These are phyloP conservation scores for Anniella stebbinsi DNA, from an alignment of 2,797 vertebrate species.

Conservation along the genomic window DNA sequence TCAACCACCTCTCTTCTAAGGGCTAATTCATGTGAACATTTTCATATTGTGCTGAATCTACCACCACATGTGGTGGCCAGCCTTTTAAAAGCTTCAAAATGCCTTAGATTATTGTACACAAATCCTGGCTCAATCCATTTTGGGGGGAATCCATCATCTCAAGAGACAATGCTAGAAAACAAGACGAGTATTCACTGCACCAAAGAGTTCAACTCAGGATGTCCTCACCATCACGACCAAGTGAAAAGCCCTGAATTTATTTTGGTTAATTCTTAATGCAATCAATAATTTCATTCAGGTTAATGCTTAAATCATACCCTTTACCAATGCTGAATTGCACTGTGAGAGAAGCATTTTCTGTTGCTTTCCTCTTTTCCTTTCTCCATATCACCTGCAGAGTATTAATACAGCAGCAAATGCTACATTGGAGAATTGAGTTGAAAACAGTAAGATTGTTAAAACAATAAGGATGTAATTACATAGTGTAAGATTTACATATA, in stretches of 20 bases:
- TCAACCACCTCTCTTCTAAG: background rate
- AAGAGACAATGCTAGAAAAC: background rate
- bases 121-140: background rate
- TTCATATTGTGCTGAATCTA: background rate
- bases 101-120: background rate
- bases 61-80: background rate
- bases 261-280: background rate
- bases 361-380: background rate
- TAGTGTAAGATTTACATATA: background rate
- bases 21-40: background rate
- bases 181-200: background rate
- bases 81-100: background rate
- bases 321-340: background rate
- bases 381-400: background rate
- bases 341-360: background rate
- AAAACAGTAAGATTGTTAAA: background rate
- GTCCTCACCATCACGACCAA: background rate
- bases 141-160: background rate
- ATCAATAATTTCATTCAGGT: background rate
- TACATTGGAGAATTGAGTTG: background rate
- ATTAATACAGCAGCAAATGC: background rate
- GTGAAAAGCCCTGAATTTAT: background rate
- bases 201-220: background rate
- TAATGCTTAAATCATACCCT: background rate
- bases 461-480: slow-evolving; percentile 8